Evolutionary conservation across 2,113 vertebrate species (phyloP).

Genomic region (Phrynosoma platyrhinos): DNA sequence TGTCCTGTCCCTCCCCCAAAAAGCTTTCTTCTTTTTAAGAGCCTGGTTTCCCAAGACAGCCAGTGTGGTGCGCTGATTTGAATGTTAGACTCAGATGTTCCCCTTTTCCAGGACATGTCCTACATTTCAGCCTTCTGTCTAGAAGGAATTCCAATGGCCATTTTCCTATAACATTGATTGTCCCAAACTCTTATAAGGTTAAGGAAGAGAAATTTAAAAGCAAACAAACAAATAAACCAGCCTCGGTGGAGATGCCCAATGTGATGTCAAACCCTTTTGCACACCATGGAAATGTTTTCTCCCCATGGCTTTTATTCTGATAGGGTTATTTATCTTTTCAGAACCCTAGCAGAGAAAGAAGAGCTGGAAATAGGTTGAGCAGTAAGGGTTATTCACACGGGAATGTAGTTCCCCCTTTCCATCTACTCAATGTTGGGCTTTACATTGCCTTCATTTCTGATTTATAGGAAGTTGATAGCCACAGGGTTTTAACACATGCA

Average conservation of each 20-base stretch:
- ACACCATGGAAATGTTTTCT: neutral
- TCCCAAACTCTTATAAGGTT: neutral
- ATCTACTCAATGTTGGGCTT: neutral
- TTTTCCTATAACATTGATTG: neutral
- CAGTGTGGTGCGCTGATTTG: too few species aligned
- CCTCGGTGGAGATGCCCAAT: neutral
- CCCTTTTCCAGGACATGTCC: too few species aligned
- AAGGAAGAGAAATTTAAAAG: neutral
- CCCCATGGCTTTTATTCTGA: neutral
- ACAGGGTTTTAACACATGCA: neutral
- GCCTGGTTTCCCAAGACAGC: neutral
- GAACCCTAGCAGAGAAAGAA: too few species aligned
- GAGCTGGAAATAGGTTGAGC: neutral
- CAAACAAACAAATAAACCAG: neutral
- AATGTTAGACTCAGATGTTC: too few species aligned
- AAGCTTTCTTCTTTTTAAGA: neutral
- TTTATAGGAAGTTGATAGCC: neutral
- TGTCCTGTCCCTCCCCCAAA: neutral
- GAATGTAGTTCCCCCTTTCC: neutral
- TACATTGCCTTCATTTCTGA: neutral
- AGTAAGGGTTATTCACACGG: neutral
- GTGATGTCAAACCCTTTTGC: too few species aligned
- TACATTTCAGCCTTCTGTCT: too few species aligned
- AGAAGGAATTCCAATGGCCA: too few species aligned
- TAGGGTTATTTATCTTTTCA: neutral